Base-by-base conservation (phyloP, 2,113 vertebrate species). In the Chrysemys picta region DNA sequence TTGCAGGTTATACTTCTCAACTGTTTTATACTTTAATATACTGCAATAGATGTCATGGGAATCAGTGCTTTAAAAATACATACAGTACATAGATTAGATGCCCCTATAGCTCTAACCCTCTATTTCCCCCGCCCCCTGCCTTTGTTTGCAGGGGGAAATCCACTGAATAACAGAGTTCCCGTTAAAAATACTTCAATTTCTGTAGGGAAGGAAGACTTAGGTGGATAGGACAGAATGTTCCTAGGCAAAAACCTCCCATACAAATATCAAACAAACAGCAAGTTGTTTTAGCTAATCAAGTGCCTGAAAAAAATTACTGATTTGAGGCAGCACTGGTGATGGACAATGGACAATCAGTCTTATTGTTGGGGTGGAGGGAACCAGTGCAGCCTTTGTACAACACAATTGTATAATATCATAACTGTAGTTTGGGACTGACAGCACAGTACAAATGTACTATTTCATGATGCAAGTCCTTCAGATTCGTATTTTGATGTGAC, bases 341-440 rank as follows among this genome's bases (percentile, higher is more conserved):
- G 72, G 91, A 88, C 85, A 92, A 92, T 88, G 72, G 85, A 92
- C 85, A 92, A 92, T 84, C 56, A 27, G 49, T 54, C 65, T 72
- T 84, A 92, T 92, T 92, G 81, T 92, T 79, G 38, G 72, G 65
- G 21, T 47, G 86, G 56, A 88, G 49, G 24, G 72, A 92, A 84
- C 38, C 81, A 79, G 75, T 69, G 50, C 54, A 79, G 85, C 31
- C 80, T 84, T 79, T 65, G 47, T 2, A 54, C 72, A 69, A 65
- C 81, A 50, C 80, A 79, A 27, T 54, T 47, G 72, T 84, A 88
- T 69, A 84, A 92, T 88, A 88, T 69, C 82, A 88, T 92, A 84
- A 83, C 72, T 84, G 69, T 29, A 79, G 50, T 75, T 79, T 92
- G 56, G 54, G 79, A 84, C 52, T 92, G 80, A 69, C 17, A n/a